These are phyloP conservation scores for Lasioglossum lativentre DNA, from an alignment of 2,888 invertebrate species.

Conservation along the genomic window DNA sequence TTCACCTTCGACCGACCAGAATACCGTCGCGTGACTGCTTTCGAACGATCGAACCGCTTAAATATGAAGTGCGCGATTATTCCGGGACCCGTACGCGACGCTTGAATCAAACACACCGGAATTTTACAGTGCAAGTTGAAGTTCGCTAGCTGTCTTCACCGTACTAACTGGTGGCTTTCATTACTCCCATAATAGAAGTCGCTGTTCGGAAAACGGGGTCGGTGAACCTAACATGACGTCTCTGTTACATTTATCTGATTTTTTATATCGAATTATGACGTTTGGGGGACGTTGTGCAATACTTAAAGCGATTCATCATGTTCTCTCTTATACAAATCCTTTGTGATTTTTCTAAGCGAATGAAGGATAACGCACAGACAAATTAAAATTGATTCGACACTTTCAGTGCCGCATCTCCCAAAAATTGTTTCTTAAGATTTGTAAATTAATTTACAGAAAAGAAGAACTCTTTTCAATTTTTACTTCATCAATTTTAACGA, in stretches of 20 bases:
- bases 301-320: too few species aligned
- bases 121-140: not conserved
- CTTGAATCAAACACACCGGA: not conserved
- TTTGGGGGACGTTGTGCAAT: too few species aligned
- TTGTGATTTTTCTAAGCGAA: not conserved
- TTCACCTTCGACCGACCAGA: not conserved
- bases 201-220: too few species aligned
- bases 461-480: too few species aligned
- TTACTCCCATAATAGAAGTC: too few species aligned
- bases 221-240: too few species aligned
- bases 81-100: not conserved
- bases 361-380: not conserved
- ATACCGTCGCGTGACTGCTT: constrained; percentile 9
- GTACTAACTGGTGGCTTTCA: too few species aligned
- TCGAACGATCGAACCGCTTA: not conserved
- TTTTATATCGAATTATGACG: not conserved
- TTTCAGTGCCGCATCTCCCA: too few species aligned
- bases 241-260: not conserved
- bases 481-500: too few species aligned
- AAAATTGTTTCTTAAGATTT: too few species aligned
- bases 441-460: too few species aligned
- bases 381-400: too few species aligned
- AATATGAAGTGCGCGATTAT: not conserved
- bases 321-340: not conserved
- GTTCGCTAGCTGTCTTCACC: not conserved